Base-by-base conservation (phyloP, 2,797 vertebrate genomes). In the Enteromius treurensis region DNA sequence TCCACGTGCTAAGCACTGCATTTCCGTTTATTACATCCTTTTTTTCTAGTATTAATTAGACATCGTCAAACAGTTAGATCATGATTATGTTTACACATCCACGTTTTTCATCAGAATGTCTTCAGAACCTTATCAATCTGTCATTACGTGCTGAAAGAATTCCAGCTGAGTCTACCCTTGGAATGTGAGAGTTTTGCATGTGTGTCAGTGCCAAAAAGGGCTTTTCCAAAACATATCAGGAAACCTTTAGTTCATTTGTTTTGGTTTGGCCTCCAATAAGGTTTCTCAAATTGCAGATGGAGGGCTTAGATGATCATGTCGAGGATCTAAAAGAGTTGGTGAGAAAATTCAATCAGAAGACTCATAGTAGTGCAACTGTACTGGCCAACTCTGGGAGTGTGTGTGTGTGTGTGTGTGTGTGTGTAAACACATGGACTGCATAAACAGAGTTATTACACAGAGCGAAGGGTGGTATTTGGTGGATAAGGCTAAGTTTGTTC, bases 401-500 rank as follows among this genome's bases (percentile, higher is more conserved):
- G 80, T 60, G 74, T 82, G 71, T 84, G 58, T 60, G 83, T 60
- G 67, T 80, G 71, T 84, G 58, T 60, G 71, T 84, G 80, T 86
- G 58, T 82, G 78, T 77, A 82, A 69, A 67, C 81, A 23, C 5
- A 78, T 74, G 77, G 32, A 8, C n/a, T 79, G 82, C 73, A 78
- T 74, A 81, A 87, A 86, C 84, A 87, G 60, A 83, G 74, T 75
- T 77, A 71, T 80, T 53, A 76, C 80, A 77, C 58, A 77, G 70
- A 85, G 69, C 40, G 68, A 68, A 82, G 75, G 80, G 37, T 71
- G 85, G 77, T 65, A 80, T 83, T 87, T 86, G 58, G 75, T 67
- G 70, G 67, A 87, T 87, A 89, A 87, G 81, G 85, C 83, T 37
- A 71, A 83, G 85, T 86, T 87, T 89, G 88, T 86, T 89, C 86